phyloP scores from a whole-genome alignment of 2,113 vertebrate species.

The Lycocorax pyrrhopterus region DNA sequence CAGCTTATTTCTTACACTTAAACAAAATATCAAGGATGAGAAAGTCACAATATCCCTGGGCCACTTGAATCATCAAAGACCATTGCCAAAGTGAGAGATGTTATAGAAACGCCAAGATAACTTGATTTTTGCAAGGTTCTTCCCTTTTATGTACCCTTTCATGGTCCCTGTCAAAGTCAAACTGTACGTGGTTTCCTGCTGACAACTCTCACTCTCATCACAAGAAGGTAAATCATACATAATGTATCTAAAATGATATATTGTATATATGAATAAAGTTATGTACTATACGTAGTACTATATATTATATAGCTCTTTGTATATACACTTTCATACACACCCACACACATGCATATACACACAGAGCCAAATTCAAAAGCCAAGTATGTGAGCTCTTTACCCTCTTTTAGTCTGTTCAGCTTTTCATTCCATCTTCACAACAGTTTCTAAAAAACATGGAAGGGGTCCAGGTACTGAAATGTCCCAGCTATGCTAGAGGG shows the following conservation, averaged over 20 bases:
- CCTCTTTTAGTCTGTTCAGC: not conserved
- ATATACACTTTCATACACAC: not conserved
- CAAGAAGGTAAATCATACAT: not conserved
- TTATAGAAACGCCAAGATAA: not conserved
- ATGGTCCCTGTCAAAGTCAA: not conserved
- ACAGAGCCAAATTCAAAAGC: not conserved
- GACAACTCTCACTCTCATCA: not conserved
- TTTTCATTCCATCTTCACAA: not conserved
- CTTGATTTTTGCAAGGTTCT: not conserved
- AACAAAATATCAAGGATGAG: not conserved
- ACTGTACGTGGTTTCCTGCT: not conserved
- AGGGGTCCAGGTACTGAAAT: not conserved
- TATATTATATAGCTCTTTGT: not conserved
- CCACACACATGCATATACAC: not conserved
- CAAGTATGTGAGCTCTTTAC: not conserved
- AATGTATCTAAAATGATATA: not conserved
- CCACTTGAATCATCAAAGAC: not conserved
- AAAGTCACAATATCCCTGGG: not conserved
- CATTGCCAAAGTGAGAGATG: not conserved
- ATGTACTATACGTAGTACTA: not conserved
- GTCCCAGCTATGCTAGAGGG: not conserved
- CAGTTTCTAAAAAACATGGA: not conserved
- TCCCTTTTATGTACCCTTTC: not conserved
- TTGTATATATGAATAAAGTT: not conserved
- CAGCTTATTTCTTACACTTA: not conserved